Evolutionary conservation across 2,888 invertebrate species (phyloP).

Genomic region (Incurvaria masculella): DNA sequence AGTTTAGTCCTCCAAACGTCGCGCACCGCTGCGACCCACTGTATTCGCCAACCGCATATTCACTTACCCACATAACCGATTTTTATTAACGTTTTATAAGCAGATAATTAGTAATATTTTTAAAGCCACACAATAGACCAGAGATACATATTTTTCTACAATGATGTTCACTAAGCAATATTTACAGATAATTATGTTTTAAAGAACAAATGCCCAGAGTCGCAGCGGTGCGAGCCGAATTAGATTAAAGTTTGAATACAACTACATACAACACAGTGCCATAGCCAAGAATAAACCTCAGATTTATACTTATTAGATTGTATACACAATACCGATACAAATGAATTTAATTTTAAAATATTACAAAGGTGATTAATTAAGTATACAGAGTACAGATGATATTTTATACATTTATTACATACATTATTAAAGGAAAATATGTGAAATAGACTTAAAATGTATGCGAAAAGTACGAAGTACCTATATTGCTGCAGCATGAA

Average conservation of each 20-base stretch:
- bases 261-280: conserved; percentile 40
- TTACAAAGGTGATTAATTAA: conserved; percentile 56
- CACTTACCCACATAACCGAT: conserved; percentile 20
- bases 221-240: conserved; percentile 20
- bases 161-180: too few species aligned
- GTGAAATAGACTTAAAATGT: conserved; percentile 50
- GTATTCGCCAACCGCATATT: conserved; percentile 29
- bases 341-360: conserved; percentile 59
- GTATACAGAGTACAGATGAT: conserved; percentile 58
- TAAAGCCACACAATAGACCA: conserved; percentile 47
- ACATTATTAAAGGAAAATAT: conserved; percentile 50
- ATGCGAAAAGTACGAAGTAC: conserved; percentile 36
- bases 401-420: conserved; percentile 58
- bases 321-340: conserved; percentile 49
- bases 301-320: conserved; percentile 56
- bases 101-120: conserved; percentile 17
- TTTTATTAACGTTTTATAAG: conserved; percentile 9
- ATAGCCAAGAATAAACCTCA: conserved; percentile 52
- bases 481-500: conserved; percentile 19
- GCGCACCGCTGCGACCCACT: conserved; percentile 28
- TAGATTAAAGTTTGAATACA: conserved; percentile 51
- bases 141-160: conserved; percentile 54
- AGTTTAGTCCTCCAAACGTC: conserved; percentile 31
- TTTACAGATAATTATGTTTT: too few species aligned
- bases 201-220: too few species aligned